Conservation (phyloP, 2,113 vertebrate genomes). For the Eclectus roratus region DNA sequence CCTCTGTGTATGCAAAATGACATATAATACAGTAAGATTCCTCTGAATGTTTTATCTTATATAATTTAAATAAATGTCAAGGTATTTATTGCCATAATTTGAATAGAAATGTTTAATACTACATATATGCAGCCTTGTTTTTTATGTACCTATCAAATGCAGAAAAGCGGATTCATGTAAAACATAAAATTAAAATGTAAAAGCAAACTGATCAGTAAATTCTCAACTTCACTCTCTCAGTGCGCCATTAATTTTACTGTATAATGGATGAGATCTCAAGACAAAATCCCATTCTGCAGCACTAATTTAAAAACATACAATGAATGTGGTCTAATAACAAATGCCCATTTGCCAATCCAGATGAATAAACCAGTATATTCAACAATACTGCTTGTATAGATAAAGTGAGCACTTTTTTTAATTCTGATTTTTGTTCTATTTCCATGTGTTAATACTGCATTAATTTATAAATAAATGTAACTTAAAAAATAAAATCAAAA, state of each 20-base stretch:
- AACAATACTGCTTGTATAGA: background rate
- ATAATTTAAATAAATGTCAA: background rate
- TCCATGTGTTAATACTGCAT: background rate
- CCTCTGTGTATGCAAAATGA: background rate
- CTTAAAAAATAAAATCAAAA: background rate
- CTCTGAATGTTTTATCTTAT: background rate
- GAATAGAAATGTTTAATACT: background rate
- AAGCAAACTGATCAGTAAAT: background rate
- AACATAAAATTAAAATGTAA: background rate
- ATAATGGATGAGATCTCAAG: background rate
- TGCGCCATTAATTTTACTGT: background rate
- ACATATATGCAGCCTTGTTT: background rate
- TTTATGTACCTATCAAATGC: background rate
- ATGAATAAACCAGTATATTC: background rate
- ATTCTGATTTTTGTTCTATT: background rate
- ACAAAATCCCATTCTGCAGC: background rate
- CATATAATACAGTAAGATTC: background rate
- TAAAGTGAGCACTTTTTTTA: background rate
- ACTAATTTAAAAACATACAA: background rate
- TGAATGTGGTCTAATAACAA: background rate
- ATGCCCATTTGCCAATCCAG: background rate
- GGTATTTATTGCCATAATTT: background rate
- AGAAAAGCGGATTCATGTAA: background rate
- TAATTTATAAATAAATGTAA: background rate
- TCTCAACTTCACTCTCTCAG: background rate